Evolutionary conservation across 2,113 vertebrate genomes (phyloP), one percentile per base, ranked within the genome.

Genomic region (Ceyx cyanopectus): DNA sequence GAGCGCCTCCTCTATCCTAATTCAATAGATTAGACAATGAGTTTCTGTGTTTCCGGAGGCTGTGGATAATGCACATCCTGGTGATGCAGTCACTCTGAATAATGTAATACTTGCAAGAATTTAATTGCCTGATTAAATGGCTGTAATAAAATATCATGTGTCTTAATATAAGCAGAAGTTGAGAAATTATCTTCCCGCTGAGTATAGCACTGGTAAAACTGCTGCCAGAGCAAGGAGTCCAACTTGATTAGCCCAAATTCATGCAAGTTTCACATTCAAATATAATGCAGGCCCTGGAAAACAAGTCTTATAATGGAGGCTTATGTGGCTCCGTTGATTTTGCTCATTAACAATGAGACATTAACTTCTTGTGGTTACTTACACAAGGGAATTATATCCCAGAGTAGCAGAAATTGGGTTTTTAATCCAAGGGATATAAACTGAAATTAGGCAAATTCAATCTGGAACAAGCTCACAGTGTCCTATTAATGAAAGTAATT

Each of bases 121-220:
- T 90, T 94, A 91, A 94, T 92, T 93, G 87, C 87, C 60, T 90
- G 87, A 63, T 91, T 95, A 95, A 94, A 91, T 82, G 63, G 30
- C 22, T 43, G 18, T 74, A 90, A 95, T 91, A 92, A 92, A 95
- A 93, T 61, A 89, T 89, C n/a, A 58, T 69, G 70, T 58, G 30
- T 89, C 91, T 85, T 85, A 81, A 87, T 30, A 67, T 4, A 83
- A 87, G 63, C 51, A 85, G 85, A 95, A 95, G 37, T 80, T 87
- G 68, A 85, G 76, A 87, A 94, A 95, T 46, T 0, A 48, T 88
- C 60, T 89, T 93, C 79, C 46, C 46, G 66, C 50, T 73, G 67
- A 85, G 34, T 37, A 54, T 23, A 61, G 21, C 24, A 37, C 15
- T 63, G 19, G 45, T 45, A 56, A 89, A 95, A 88, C 29, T 53